Percentiles rank a stretch among this genome's conserved stretches.
These are phyloP conservation scores for Melopsittacus undulatus DNA, from an alignment of 2,797 vertebrate species.

Conservation along the genomic window DNA sequence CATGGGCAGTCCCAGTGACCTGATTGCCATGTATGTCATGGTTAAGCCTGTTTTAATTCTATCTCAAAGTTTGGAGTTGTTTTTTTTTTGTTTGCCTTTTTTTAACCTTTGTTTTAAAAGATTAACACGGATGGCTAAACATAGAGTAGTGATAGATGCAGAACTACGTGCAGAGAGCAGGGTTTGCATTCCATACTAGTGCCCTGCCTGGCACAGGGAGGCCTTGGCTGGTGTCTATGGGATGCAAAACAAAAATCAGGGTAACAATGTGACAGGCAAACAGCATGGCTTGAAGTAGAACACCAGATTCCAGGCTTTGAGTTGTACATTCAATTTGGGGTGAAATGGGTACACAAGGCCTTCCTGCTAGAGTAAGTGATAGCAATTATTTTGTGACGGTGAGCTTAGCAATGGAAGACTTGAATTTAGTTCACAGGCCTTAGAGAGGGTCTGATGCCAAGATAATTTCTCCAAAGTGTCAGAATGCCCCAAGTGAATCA, in stretches of 20 bases:
- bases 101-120: not conserved
- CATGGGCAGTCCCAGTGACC: not conserved
- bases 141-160: not conserved
- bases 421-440: not conserved
- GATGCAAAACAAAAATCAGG: not conserved
- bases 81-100: not conserved
- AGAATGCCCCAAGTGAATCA: conserved; percentile 30
- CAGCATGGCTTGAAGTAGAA: not conserved
- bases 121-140: not conserved
- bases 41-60: not conserved
- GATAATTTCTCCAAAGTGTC: conserved; percentile 20
- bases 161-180: not conserved
- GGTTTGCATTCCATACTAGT: not conserved
- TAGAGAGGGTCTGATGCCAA: not conserved
- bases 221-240: not conserved
- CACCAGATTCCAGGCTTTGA: not conserved
- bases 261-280: not conserved
- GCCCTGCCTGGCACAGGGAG: not conserved
- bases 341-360: not conserved
- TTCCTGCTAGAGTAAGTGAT: not conserved
- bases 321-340: not conserved
- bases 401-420: not conserved
- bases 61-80: not conserved
- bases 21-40: fast-evolving
- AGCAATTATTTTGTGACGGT: not conserved